These are phyloP conservation scores for Todus mexicanus DNA, from an alignment of 2,797 vertebrate genomes.

Conservation along the genomic window DNA sequence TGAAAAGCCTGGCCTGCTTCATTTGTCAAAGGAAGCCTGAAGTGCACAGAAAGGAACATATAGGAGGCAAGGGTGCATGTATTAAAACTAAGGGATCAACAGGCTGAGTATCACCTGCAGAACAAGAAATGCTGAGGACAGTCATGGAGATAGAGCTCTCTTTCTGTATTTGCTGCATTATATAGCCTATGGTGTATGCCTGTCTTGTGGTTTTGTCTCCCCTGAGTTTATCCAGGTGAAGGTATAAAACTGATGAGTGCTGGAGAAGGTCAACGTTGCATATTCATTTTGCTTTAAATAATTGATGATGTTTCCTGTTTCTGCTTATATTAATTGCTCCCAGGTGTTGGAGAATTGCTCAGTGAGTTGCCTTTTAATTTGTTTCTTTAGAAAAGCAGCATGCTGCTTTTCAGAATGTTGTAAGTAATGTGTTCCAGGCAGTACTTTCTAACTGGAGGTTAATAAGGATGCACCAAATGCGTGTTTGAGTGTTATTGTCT, in stretches of 20 bases:
- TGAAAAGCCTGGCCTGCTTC: background rate
- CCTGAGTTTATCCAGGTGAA: constrained; percentile 62
- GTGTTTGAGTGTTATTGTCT: background rate
- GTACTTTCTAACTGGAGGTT: constrained; percentile 58
- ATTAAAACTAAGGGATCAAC: background rate
- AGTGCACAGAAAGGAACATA: background rate
- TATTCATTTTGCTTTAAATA: constrained; percentile 80
- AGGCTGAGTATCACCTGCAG: background rate
- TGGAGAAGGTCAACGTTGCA: constrained; percentile 73
- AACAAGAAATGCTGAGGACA: background rate
- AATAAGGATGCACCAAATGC: constrained; percentile 8
- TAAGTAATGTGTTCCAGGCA: constrained; percentile 6
- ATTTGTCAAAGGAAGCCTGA: background rate
- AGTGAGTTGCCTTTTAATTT: constrained; percentile 71
- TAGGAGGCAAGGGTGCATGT: fast-evolving
- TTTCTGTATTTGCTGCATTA: background rate
- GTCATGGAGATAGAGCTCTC: background rate
- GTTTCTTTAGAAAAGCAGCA: constrained; percentile 52
- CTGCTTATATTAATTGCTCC: constrained; percentile 77
- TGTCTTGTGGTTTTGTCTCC: constrained; percentile 24
- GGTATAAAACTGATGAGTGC: constrained; percentile 60
- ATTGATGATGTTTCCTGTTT: constrained; percentile 76
- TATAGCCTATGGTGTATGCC: background rate
- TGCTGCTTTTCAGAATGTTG: constrained; percentile 30
- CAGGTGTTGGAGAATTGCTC: constrained; percentile 72